Conservation (phyloP, 1,140 invertebrate genomes). For the Argopecten irradians region DNA sequence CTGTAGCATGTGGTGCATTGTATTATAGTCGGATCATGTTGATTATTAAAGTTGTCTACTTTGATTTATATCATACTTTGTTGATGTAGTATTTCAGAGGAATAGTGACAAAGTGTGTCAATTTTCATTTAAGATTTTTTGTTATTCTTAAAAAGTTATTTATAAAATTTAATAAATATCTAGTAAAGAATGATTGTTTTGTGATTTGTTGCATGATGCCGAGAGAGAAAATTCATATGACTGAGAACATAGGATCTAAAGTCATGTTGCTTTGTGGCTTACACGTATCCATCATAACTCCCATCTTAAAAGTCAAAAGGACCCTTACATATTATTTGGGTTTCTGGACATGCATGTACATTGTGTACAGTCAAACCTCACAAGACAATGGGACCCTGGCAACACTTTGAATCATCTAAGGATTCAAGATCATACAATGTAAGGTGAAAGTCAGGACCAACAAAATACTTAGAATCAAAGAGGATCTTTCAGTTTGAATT, state of each 20-base stretch:
- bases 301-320: too few relatives aligned
- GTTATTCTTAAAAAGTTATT: slow-evolving; percentile 23
- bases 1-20: slow-evolving; percentile 9
- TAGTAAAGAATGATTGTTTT: not conserved
- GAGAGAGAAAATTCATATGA: not conserved
- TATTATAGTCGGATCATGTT: slow-evolving; percentile 18
- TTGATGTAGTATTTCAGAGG: slow-evolving; percentile 22
- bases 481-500: too few relatives aligned
- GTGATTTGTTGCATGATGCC: not conserved
- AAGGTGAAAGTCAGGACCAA: too few relatives aligned
- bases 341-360: too few relatives aligned
- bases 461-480: too few relatives aligned
- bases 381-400: too few relatives aligned
- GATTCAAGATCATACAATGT: too few relatives aligned
- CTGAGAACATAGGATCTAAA: not conserved
- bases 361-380: too few relatives aligned
- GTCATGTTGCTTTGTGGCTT: not conserved
- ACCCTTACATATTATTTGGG: too few relatives aligned
- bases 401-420: too few relatives aligned
- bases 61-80: slow-evolving; percentile 4
- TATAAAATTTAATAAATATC: slow-evolving; percentile 19
- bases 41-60: slow-evolving; percentile 3
- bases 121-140: slow-evolving; percentile 23
- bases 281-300: too few relatives aligned
- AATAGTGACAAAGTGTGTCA: not conserved